phyloP scores from a whole-genome alignment of 37 sponge, comb jelly and placozoan genomes.

The Amphimedon queenslandica region DNA sequence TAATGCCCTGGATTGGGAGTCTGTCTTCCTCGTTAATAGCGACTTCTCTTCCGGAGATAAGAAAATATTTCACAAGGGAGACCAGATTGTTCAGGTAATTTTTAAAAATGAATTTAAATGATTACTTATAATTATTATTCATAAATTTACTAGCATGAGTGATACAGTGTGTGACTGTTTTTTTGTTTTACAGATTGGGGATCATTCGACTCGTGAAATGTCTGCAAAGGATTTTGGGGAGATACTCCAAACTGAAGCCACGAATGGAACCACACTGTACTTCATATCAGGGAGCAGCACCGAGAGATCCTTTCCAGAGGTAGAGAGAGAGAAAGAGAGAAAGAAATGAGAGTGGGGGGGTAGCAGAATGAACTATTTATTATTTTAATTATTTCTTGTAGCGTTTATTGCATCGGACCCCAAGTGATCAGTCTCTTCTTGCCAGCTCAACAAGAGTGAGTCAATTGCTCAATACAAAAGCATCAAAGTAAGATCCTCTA shows the following conservation, averaged over 20 bases:
- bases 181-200: conserved; percentile 27
- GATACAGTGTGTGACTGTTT: no score
- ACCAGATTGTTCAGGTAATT: neutral
- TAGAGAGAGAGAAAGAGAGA: no score
- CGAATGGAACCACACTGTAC: conserved; percentile 3
- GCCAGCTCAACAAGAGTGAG: neutral
- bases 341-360: no score
- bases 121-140: neutral
- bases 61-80: neutral
- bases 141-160: no score
- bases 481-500: neutral
- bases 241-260: conserved; percentile 27
- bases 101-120: no score
- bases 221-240: conserved; percentile 31
- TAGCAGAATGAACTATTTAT: no score
- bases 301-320: no score
- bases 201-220: conserved; percentile 15
- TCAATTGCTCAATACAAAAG: neutral
- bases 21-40: conserved; percentile 35
- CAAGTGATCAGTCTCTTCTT: neutral
- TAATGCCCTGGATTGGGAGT: conserved; percentile 49
- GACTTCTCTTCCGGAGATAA: conserved; percentile 43
- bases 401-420: neutral
- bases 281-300: no score
- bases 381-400: no score